These are phyloP conservation scores for Eriocheir sinensis DNA, from an alignment of 1,140 invertebrate genomes.

Conservation along the genomic window DNA sequence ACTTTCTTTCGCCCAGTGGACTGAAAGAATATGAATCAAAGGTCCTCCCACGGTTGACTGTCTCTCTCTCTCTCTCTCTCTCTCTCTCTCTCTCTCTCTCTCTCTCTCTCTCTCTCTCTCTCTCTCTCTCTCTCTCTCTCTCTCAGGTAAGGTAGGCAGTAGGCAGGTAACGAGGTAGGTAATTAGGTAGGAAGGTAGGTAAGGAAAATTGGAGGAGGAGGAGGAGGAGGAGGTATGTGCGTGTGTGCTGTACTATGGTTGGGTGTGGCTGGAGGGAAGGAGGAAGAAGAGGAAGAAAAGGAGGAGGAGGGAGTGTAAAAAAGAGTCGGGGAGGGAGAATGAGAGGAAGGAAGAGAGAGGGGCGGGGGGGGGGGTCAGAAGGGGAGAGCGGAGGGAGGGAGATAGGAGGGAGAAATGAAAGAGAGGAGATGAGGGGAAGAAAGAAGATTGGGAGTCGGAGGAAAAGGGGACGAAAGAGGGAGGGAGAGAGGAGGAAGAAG, in stretches of 20 bases:
- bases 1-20: no score
- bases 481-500: neutral
- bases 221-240: neutral
- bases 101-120: slow-evolving; percentile 47
- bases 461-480: neutral
- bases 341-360: no score
- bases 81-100: neutral
- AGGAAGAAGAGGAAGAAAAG: neutral
- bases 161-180: neutral
- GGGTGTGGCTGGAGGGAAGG: neutral
- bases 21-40: no score
- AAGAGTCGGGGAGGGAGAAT: no score
- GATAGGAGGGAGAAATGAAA: neutral
- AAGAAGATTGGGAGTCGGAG: neutral
- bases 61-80: no score
- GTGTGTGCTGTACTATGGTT: no score
- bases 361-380: no score
- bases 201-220: neutral
- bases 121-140: slow-evolving; percentile 47
- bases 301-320: no score
- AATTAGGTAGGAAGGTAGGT: neutral
- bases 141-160: neutral
- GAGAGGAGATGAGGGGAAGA: no score
- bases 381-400: no score
- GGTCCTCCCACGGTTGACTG: no score